Percentiles rank a stretch among this genome's conserved stretches.
Conservation (phyloP, 2,113 vertebrate species). For the Recurvirostra avosetta region DNA sequence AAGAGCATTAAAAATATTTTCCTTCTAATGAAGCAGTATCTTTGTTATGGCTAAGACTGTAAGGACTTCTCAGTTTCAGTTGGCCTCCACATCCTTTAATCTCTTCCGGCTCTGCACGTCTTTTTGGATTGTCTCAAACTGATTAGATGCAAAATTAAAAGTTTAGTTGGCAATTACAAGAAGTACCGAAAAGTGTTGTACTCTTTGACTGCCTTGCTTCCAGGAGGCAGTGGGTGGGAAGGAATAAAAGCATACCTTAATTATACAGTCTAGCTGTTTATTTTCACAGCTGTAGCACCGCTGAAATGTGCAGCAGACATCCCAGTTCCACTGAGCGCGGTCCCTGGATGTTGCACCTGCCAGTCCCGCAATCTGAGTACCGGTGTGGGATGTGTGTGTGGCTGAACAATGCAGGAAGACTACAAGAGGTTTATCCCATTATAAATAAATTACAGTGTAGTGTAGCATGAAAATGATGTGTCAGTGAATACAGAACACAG, state of each 20-base stretch:
- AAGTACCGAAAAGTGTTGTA: background rate
- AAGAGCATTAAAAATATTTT: background rate
- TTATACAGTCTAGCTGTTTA: constrained; percentile 24
- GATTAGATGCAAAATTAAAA: background rate
- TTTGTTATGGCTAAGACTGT: background rate
- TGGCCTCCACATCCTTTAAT: background rate
- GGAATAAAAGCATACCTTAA: constrained; percentile 30
- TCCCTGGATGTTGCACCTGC: constrained; percentile 12
- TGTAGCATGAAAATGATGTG: constrained; percentile 66
- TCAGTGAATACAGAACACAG: constrained; percentile 53
- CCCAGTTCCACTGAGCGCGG: background rate
- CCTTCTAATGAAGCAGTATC: background rate
- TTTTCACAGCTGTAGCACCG: constrained; percentile 28
- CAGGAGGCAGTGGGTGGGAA: background rate
- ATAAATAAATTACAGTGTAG: constrained; percentile 69
- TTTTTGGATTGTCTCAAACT: background rate
- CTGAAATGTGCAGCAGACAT: constrained; percentile 18
- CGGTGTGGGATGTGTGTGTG: background rate
- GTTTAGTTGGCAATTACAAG: background rate
- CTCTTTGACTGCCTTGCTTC: background rate
- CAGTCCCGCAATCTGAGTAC: background rate
- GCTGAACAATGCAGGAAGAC: constrained; percentile 12
- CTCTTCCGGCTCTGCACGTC: background rate
- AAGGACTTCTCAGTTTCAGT: background rate
- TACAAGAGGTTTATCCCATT: constrained; percentile 58